Evolutionary conservation across 2,888 invertebrate species (phyloP).

Genomic region (Cenopis cana): DNA sequence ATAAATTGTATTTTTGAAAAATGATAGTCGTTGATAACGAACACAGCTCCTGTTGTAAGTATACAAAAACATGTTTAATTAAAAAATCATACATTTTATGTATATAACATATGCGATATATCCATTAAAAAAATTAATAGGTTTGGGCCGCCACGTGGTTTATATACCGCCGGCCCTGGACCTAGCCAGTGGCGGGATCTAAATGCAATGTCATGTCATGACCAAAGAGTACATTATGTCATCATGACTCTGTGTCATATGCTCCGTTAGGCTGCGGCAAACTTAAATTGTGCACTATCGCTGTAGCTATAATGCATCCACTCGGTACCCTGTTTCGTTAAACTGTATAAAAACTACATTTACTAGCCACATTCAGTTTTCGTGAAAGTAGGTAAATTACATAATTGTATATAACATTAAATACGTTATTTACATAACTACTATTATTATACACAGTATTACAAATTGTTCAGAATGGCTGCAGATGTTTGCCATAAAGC

Average conservation of each 20-base stretch:
- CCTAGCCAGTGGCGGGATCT: too few relatives aligned
- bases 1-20: too few relatives aligned
- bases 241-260: neutral
- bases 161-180: too few relatives aligned
- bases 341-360: constrained; percentile 64
- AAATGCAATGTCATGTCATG: too few relatives aligned
- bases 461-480: constrained; percentile 11
- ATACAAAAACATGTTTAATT: too few relatives aligned
- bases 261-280: constrained; percentile 10
- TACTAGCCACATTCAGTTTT: constrained; percentile 56
- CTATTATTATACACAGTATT: constrained; percentile 14
- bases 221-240: too few relatives aligned
- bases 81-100: too few relatives aligned
- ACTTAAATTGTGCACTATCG: constrained; percentile 1
- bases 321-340: constrained; percentile 66
- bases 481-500: neutral
- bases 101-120: too few relatives aligned
- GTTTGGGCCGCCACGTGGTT: too few relatives aligned
- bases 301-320: constrained; percentile 22
- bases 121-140: too few relatives aligned
- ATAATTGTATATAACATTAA: constrained; percentile 29
- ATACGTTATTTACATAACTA: constrained; percentile 40
- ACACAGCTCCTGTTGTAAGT: too few relatives aligned
- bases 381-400: constrained; percentile 45
- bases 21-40: too few relatives aligned